Conservation (phyloP, 2,888 invertebrate genomes). For the Pseudoips prasinana region DNA sequence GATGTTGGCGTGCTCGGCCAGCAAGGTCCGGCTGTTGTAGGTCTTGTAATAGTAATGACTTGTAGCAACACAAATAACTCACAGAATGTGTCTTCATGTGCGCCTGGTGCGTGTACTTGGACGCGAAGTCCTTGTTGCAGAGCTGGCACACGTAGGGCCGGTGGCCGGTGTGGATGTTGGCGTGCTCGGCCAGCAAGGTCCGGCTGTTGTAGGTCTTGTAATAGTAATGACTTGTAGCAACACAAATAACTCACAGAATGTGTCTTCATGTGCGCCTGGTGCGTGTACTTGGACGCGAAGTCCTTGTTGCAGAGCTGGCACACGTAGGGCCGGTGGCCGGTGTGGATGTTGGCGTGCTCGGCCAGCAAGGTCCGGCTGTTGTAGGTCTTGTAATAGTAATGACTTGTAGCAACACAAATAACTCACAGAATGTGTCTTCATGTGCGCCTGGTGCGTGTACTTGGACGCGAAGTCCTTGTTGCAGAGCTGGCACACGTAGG, state of each 20-base stretch:
- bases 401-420: no score
- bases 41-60: no score
- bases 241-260: slow-evolving; percentile 80
- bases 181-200: slow-evolving; percentile 87
- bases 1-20: slow-evolving; percentile 87
- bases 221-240: no score
- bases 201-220: no score
- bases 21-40: no score
- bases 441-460: slow-evolving; percentile 88
- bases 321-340: slow-evolving; percentile 85
- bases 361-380: slow-evolving; percentile 85
- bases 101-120: slow-evolving; percentile 89
- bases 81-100: slow-evolving; percentile 88
- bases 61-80: no score
- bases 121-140: slow-evolving; percentile 89
- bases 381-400: no score
- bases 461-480: slow-evolving; percentile 89
- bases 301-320: slow-evolving; percentile 86
- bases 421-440: slow-evolving; percentile 85
- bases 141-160: slow-evolving; percentile 85
- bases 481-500: slow-evolving; percentile 85
- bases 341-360: slow-evolving; percentile 88
- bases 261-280: slow-evolving; percentile 88
- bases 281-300: slow-evolving; percentile 90
- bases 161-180: slow-evolving; percentile 86